Percentiles rank a stretch among this genome's conserved stretches.
Evolutionary conservation across 2,113 vertebrate species (phyloP).

Genomic region (Semnornis frantzii): DNA sequence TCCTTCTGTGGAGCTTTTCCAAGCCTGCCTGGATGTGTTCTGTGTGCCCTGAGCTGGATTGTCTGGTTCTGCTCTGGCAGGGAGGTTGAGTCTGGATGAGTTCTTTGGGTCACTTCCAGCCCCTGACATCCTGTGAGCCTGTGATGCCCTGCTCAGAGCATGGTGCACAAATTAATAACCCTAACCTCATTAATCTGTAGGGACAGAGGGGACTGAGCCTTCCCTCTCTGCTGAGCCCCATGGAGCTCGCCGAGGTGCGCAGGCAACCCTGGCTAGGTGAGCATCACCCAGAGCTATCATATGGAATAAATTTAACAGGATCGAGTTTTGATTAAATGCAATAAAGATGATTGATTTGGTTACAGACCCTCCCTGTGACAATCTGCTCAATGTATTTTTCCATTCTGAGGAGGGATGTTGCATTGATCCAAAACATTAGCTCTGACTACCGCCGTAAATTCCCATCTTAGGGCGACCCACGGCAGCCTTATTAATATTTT

Average conservation of each 20-base stretch:
- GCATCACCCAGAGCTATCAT: conserved; percentile 3
- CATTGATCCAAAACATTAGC: conserved; percentile 57
- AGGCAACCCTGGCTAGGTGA: background rate
- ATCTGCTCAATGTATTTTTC: conserved; percentile 39
- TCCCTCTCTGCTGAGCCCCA: background rate
- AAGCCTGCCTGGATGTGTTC: too few relatives aligned
- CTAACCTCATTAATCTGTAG: background rate
- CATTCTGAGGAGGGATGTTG: conserved; percentile 62
- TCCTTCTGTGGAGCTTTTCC: too few relatives aligned
- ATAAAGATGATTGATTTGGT: conserved; percentile 70
- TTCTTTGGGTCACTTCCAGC: too few relatives aligned
- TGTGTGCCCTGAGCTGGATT: too few relatives aligned
- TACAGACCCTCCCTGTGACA: background rate
- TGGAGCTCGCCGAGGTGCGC: background rate
- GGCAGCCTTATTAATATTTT: conserved; percentile 60
- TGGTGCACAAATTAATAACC: background rate
- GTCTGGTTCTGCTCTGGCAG: too few relatives aligned
- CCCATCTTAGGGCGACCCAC: background rate
- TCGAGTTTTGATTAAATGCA: conserved; percentile 70
- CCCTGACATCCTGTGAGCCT: too few relatives aligned
- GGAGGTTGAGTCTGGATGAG: too few relatives aligned
- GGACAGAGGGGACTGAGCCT: background rate
- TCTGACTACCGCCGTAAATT: conserved; percentile 65
- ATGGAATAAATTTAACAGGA: conserved; percentile 68
- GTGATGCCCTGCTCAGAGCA: background rate